Base-by-base conservation (phyloP, 1,140 invertebrate genomes). In the Bursaphelenchus mucronatus region DNA sequence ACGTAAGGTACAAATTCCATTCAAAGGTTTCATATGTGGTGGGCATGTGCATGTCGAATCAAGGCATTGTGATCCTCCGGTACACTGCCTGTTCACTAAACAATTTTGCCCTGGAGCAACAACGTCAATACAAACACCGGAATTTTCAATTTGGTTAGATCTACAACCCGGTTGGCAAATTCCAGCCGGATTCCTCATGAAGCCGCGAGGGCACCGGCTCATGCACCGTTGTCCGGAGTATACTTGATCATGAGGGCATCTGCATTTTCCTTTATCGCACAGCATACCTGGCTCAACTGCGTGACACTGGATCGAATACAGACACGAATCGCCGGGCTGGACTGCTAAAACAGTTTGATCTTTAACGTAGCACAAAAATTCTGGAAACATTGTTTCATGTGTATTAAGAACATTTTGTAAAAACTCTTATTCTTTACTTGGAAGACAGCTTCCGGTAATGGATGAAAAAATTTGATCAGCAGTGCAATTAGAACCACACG, bases 291-390 rank as follows among this genome's bases (percentile, higher is more conserved):
- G 72, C 46, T 69, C 57, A 19, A 77, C 54, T 5, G 76, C 79
- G 52, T 80, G 78, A 40, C 78, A 80, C 66, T 80, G 78, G 10
- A 70, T 76, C 4, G 79, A 80, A 46, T 81, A 80, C 17, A 76
- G 51, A 51, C 77, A 79, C 39, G 76, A 68, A 66, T 44, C 17
- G 11, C 30, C 50, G 13, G 63, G 64, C 39, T 67, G 46, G 8
- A 67, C 64, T 59, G 43, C 58, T 21, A 63, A 63, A 63, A 9
- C 8, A 8, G n/a, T n/a, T n/a, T n/a, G n/a, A n/a, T n/a, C n/a
- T n/a, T n/a, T n/a, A n/a, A n/a, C n/a, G n/a, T n/a, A n/a, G n/a
- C n/a, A n/a, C n/a, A n/a, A n/a, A n/a, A n/a, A n/a, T n/a, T n/a
- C n/a, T n/a, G n/a, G n/a, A n/a, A n/a, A n/a, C n/a, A n/a, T n/a